phyloP scores from a whole-genome alignment of 1,140 invertebrate species.

The Agrypnia vestita region DNA sequence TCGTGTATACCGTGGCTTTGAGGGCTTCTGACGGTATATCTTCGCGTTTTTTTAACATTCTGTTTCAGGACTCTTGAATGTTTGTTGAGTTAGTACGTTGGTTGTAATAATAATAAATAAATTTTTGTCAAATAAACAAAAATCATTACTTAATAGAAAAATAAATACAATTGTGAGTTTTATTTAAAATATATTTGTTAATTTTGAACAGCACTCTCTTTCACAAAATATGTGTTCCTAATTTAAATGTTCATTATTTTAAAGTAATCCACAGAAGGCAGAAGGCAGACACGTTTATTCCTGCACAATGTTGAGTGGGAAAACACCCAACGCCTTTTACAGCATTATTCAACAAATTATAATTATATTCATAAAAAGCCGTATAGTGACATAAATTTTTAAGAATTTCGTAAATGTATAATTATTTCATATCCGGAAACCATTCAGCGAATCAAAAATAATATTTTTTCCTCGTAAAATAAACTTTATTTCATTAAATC shows the following conservation, averaged over 20 bases:
- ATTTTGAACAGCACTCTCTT: background rate
- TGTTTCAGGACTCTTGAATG: too few species aligned
- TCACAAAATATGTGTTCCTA: background rate
- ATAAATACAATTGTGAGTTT: background rate
- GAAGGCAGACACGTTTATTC: conserved; percentile 15
- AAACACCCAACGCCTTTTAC: background rate
- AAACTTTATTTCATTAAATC: too few species aligned
- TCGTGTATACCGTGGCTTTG: too few species aligned
- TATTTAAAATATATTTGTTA: background rate
- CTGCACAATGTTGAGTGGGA: conserved; percentile 3
- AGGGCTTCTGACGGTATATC: too few species aligned
- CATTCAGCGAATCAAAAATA: too few species aligned
- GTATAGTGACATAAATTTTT: background rate
- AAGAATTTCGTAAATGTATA: background rate
- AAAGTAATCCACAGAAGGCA: conserved; percentile 2
- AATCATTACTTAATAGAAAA: background rate
- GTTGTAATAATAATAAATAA: too few species aligned
- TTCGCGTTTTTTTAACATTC: too few species aligned
- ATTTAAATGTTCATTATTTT: conserved; percentile 26
- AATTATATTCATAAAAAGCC: conserved; percentile 4
- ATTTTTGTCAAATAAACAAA: too few species aligned
- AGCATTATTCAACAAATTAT: conserved; percentile 3
- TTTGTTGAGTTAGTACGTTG: too few species aligned
- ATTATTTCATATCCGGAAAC: too few species aligned
- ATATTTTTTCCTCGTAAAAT: too few species aligned